These are phyloP conservation scores for Drosophila insularis DNA, from an alignment of 1,140 invertebrate genomes.

Conservation along the genomic window DNA sequence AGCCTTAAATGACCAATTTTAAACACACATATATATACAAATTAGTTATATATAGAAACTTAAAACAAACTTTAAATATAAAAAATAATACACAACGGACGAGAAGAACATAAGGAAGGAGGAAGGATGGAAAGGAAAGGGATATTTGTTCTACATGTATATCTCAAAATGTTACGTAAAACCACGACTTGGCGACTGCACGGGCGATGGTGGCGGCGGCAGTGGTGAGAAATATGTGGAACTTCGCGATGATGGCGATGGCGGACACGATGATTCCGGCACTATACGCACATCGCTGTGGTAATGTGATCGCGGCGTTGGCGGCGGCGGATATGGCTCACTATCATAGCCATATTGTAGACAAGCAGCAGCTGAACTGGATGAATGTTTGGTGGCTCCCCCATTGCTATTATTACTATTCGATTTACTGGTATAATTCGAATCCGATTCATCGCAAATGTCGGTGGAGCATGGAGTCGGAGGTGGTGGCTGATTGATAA, in stretches of 20 bases:
- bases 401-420: slow-evolving; percentile 81
- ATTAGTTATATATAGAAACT: slow-evolving; percentile 31
- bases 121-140: not conserved
- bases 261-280: slow-evolving; percentile 86
- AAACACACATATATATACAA: slow-evolving; percentile 69
- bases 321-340: slow-evolving; percentile 91
- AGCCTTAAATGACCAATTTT: slow-evolving; percentile 61
- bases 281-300: slow-evolving; percentile 85
- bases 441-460: slow-evolving; percentile 94
- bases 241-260: slow-evolving; percentile 90
- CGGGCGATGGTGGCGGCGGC: slow-evolving; percentile 89
- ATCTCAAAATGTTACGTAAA: slow-evolving; percentile 82
- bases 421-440: slow-evolving; percentile 84
- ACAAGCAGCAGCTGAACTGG: slow-evolving; percentile 72
- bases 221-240: slow-evolving; percentile 89
- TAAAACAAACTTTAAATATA: not conserved
- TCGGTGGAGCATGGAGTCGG: slow-evolving; percentile 97
- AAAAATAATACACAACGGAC: slow-evolving; percentile 9
- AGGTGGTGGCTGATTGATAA: slow-evolving; percentile 92
- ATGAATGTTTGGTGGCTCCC: slow-evolving; percentile 65
- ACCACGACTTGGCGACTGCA: slow-evolving; percentile 84
- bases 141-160: slow-evolving; percentile 61
- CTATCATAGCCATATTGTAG: slow-evolving; percentile 85
- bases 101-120: not conserved
- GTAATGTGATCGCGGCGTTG: slow-evolving; percentile 91